Conservation (phyloP, 2,113 vertebrate genomes). For the Anguilla rostrata region DNA sequence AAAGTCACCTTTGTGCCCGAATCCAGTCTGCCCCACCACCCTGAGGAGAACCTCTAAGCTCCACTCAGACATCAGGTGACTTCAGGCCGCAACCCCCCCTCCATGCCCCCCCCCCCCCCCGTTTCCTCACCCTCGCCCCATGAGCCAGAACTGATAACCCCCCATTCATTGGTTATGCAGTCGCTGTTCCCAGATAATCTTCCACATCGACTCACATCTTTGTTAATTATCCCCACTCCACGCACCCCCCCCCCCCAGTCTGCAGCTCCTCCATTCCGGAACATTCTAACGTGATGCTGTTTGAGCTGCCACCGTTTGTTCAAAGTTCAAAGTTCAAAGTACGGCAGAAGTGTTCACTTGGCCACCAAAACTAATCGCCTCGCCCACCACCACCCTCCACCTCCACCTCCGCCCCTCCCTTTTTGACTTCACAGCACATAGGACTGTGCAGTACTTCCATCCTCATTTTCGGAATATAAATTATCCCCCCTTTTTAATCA, state of each 20-base stretch:
- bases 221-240: conserved; percentile 21
- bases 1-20: background rate
- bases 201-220: conserved; percentile 18
- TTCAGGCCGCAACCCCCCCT: background rate
- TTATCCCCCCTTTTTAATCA: background rate
- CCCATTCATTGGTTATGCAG: conserved; percentile 15
- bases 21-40: background rate
- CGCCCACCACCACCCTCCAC: too few species aligned
- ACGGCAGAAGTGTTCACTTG: conserved; percentile 1
- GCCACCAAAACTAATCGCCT: too few species aligned
- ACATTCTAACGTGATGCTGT: background rate
- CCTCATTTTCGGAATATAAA: background rate
- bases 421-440: background rate
- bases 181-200: conserved; percentile 21
- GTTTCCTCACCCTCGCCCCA: too few species aligned
- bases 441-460: background rate
- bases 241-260: background rate
- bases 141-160: background rate
- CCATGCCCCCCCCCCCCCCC: background rate
- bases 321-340: too few species aligned
- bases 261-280: conserved; percentile 5
- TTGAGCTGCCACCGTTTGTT: background rate
- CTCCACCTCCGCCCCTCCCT: background rate
- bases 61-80: conserved; percentile 2
- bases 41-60: background rate